Base-by-base conservation (phyloP, 2,797 vertebrate species). In the Urosaurus nigricauda region DNA sequence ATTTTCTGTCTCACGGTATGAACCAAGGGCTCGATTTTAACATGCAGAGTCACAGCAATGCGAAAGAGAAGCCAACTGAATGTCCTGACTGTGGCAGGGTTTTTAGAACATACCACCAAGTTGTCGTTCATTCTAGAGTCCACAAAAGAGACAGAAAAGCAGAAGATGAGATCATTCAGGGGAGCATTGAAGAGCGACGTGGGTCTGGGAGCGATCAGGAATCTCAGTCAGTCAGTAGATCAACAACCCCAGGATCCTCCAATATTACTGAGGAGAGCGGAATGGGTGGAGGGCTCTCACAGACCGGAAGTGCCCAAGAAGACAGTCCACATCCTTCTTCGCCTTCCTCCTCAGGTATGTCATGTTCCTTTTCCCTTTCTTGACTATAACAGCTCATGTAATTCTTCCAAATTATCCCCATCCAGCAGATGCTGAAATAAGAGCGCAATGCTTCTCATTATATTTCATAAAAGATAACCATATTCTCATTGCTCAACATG, bases 51-150 rank as follows among this genome's bases (percentile, higher is more conserved):
- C 96, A 97, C 3, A 96, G 96, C 88, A 94, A 86, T 9, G 84
- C 97, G 68, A 99, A 99, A 95, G 99, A 99, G 88, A 99, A 99
- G 95, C 98, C 98, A 89, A 98, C 98, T 2, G 99, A 99, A 95
- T 99, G 99, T 92, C 98, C 98, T 0, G 99, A 99, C 96, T 99
- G 99, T 0, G 99, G 99, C 88, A 97, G 99, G 32, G 98, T 99
- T 94, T 99, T 99, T 96, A 98, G 99, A 96, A 99, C 98, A 93
- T 99, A 99, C 96, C 99, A 99, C 96, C 99, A 99, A 96, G 99
- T 99, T 97, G 98, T 99, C 0, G 99, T 99, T 94, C 99, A 99
- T 95, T 99, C 99, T 84, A 98, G 99, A 14, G 97, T 99, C 92
- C 99, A 99, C 92, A 98, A 97, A 96, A 98, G 98, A 96, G 99